Evolutionary conservation across 2,113 vertebrate species (phyloP), one percentile per base, ranked within the genome.

Genomic region (Rhynchomys soricoides): DNA sequence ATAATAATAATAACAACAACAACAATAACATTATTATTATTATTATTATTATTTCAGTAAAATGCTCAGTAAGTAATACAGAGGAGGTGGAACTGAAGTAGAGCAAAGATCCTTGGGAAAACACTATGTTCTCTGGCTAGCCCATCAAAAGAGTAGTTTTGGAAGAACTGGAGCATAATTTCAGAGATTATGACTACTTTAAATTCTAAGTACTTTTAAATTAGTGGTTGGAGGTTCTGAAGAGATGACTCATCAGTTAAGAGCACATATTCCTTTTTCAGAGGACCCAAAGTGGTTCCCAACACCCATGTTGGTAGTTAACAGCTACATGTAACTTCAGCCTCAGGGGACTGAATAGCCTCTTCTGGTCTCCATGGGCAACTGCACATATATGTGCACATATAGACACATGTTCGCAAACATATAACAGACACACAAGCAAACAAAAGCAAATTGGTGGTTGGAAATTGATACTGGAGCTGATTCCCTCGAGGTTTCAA

Each of bases 171-270:
- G 16, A 62, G n/a, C 62, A 57, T 89, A 87, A 70, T 52, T 81
- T 21, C 21, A 94, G 71, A 78, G 57, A 86, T 92, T n/a, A 68
- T 29, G 75, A 59, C 75, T 81, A 40, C 82, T 62, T 96, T 75
- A 88, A 70, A 88, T 86, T 75, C 70, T 59, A 89, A 93, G 57
- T 75, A 92, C 26, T 89, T 85, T 66, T 78, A 81, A 71, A 90
- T 92, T 57, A 93, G 75, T 40, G 57, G 57, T 26, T 94, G 81
- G 85, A 90, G 29, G 62, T 21, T 66, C 62, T 86, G 31, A 31
- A 48, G 62, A 34, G 17, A 48, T 68, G 40, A 66, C 62, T 66
- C 31, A 37, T 48, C 16, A 66, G 7, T 86, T 86, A 34, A 86
- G 43, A 86, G 40, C 4, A 48, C 43, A 34, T 34, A 86, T 10